Conservation (phyloP, 2,113 vertebrate genomes). For the Ptychochromis oligacanthus region DNA sequence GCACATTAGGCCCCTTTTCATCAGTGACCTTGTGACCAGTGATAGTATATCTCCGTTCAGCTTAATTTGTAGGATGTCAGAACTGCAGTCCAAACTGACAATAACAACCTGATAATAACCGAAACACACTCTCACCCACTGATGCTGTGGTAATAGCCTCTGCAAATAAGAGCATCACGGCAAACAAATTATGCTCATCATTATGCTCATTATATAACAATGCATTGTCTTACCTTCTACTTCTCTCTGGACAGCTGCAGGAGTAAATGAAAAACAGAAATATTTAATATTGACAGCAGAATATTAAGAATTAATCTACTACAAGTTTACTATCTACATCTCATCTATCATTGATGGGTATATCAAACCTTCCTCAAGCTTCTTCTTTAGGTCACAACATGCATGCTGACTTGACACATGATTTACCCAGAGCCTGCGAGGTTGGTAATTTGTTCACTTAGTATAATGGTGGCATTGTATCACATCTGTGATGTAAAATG, state of each 20-base stretch:
- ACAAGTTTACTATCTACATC: constrained; percentile 2
- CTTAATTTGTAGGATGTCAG: constrained; percentile 76
- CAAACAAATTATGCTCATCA: constrained; percentile 47
- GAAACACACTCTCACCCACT: constrained; percentile 49
- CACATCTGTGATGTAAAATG: neutral
- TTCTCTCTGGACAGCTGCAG: constrained; percentile 79
- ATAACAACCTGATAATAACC: constrained; percentile 67
- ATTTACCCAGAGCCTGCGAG: neutral
- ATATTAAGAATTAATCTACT: constrained; percentile 13
- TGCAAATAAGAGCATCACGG: constrained; percentile 45
- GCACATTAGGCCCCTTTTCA: constrained; percentile 49
- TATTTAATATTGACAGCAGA: constrained; percentile 37
- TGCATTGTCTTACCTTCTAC: constrained; percentile 81
- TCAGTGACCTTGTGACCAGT: constrained; percentile 59
- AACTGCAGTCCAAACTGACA: constrained; percentile 84
- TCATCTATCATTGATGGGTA: neutral
- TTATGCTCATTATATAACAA: constrained; percentile 45
- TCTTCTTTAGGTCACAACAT: neutral
- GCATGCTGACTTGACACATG: neutral
- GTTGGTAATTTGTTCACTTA: neutral
- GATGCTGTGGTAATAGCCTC: constrained; percentile 46
- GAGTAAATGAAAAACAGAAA: constrained; percentile 52
- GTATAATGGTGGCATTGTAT: neutral
- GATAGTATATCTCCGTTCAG: constrained; percentile 59
- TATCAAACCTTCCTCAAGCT: neutral